Percentiles rank a stretch among this genome's conserved stretches.
Evolutionary conservation across 2,113 vertebrate species (phyloP).

Genomic region (Amazona guildingii): DNA sequence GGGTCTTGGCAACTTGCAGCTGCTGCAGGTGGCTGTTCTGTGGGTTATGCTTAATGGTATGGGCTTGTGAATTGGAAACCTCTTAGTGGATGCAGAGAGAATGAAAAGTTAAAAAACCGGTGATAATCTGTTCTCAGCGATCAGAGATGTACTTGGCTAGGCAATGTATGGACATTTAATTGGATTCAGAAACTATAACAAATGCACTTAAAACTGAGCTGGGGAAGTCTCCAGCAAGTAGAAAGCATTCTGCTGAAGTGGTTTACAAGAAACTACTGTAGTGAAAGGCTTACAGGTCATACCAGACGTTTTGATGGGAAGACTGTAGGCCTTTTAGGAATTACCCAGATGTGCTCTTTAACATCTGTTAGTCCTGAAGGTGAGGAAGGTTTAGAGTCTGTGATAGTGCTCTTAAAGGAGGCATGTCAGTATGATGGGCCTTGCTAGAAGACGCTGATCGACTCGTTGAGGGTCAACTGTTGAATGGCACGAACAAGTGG

Average conservation of each 20-base stretch:
- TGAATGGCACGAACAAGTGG: slow-evolving; percentile 53
- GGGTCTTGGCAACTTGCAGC: neutral
- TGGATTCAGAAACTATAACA: neutral
- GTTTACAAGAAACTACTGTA: neutral
- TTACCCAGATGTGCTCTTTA: neutral
- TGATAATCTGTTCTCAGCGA: neutral
- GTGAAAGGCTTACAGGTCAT: neutral
- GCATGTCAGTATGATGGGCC: neutral
- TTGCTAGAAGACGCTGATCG: neutral
- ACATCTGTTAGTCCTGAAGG: neutral
- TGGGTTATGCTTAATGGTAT: neutral
- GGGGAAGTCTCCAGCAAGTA: neutral
- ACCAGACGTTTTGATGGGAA: neutral
- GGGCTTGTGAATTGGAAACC: neutral
- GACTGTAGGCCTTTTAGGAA: neutral
- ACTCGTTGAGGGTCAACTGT: neutral
- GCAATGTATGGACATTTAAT: neutral
- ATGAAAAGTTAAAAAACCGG: neutral
- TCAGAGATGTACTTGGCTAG: neutral
- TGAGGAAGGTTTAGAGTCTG: neutral
- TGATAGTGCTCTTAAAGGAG: neutral
- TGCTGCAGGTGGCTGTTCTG: neutral
- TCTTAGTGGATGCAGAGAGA: neutral
- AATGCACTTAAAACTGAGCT: neutral
- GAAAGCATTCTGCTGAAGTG: neutral